Base-by-base conservation (phyloP, 2,888 invertebrate species). In the Lottia gigantea region DNA sequence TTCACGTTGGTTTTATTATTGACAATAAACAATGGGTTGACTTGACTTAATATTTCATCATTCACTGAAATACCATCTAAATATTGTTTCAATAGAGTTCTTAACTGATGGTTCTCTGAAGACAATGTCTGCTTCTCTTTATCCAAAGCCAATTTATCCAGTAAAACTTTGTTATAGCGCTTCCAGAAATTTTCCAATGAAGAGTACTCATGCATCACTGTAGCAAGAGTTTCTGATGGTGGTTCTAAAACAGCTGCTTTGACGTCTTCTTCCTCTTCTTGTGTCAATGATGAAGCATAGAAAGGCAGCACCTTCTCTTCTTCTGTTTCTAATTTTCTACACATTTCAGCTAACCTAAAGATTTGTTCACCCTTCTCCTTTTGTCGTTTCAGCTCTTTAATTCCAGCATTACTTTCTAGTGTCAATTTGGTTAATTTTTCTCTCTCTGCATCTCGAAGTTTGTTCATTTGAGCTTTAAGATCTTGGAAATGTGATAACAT, bases 101-200 rank as follows among this genome's bases (percentile, higher is more conserved):
- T 74, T 66, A 89, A 79, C 74, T 88, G 85, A 46, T 90, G 89
- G 84, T 95, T 94, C 83, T 93, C 93, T 67, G 90, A 89, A 8
- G 90, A 86, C 61, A 90, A 74, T 81, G 82, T 82, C 68, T 82
- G 80, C 68, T 85, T 85, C 76, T 90, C 89, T 72, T 88, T 87
- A 66, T 87, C 89, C 71, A 91, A 84, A 12, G 90, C 90, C 45
- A 90, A 89, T 64, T 90, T 90, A 81, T 91, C 92, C 63, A 92
- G 86, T 25, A 90, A 81, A 1, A 91, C 91, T 74, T 91, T 90
- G 84, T 92, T 92, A 70, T 90, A 91, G 15, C 91, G 90, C 71
- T 91, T 89, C 91, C 94, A 92, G 84, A 95, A 94, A 78, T 92
- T 92, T 75, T 93, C 92, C 90, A 94, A 72, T 0, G 82, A 74